Evolutionary conservation across 2,113 vertebrate genomes (phyloP).

Genomic region (Tetraodon nigroviridis): DNA sequence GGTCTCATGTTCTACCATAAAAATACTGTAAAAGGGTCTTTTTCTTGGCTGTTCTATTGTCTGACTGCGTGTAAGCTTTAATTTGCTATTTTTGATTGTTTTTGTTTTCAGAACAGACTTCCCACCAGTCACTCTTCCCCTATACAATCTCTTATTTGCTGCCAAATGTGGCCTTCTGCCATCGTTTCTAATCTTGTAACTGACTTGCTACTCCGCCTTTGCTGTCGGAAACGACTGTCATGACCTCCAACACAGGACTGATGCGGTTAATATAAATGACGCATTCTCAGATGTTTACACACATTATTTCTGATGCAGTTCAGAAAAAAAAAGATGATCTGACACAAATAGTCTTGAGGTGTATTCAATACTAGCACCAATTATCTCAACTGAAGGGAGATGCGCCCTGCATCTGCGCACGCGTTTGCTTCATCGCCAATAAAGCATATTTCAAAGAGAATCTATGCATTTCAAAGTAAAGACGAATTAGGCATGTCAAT

Average conservation of each 20-base stretch:
- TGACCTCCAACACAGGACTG: too few species aligned
- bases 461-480: constrained; percentile 8
- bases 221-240: too few species aligned
- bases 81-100: too few species aligned
- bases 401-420: constrained; percentile 6
- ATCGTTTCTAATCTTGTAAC: not conserved
- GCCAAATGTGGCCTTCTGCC: not conserved
- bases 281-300: not conserved
- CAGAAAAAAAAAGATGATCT: too few species aligned
- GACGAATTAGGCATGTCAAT: constrained; percentile 27
- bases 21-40: not conserved
- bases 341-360: too few species aligned
- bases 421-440: constrained; percentile 10
- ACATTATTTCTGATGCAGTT: too few species aligned
- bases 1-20: not conserved
- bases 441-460: not conserved
- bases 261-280: not conserved
- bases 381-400: constrained; percentile 3
- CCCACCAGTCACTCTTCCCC: not conserved
- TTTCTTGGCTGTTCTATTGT: too few species aligned
- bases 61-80: too few species aligned
- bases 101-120: not conserved
- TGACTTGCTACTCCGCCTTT: too few species aligned
- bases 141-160: not conserved
- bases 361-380: not conserved